Percentiles rank a stretch among this genome's conserved stretches.
Conservation (phyloP, 2,113 vertebrate species). For the Dicaeum eximium region DNA sequence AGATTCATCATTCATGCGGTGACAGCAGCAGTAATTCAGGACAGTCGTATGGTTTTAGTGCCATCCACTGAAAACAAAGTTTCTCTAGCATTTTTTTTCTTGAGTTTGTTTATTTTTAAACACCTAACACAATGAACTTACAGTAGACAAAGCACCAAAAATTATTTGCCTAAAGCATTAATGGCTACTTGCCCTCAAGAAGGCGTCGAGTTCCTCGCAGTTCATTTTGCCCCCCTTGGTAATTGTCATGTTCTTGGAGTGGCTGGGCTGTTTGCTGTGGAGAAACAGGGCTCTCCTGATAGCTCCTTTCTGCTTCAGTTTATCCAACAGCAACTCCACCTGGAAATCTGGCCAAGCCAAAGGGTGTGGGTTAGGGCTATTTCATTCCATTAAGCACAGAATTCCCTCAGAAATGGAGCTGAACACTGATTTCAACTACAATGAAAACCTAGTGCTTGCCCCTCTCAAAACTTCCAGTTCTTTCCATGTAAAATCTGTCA, state of each 20-base stretch:
- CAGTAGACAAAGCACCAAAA: not conserved
- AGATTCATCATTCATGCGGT: not conserved
- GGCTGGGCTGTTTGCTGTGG: slow-evolving; percentile 74
- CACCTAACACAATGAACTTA: not conserved
- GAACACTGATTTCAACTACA: not conserved
- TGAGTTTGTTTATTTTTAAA: not conserved
- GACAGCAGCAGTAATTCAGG: not conserved
- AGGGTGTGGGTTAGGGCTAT: not conserved
- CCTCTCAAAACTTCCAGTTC: not conserved
- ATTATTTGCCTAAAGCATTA: not conserved
- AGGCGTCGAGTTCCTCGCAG: slow-evolving; percentile 89
- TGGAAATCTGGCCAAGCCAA: slow-evolving; percentile 81
- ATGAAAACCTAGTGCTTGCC: not conserved
- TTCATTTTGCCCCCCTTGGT: slow-evolving; percentile 69
- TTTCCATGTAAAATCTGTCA: not conserved
- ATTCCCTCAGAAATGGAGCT: not conserved
- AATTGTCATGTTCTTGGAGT: slow-evolving; percentile 87
- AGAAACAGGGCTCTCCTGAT: slow-evolving; percentile 91
- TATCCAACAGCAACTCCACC: slow-evolving; percentile 90
- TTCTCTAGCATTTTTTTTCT: not conserved
- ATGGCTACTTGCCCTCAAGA: slow-evolving; percentile 79
- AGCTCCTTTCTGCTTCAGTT: slow-evolving; percentile 92
- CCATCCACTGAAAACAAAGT: not conserved
- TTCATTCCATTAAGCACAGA: not conserved
- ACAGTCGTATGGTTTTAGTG: not conserved